These are phyloP conservation scores for Epinephelus moara DNA, from an alignment of 2,113 vertebrate genomes.

Conservation along the genomic window DNA sequence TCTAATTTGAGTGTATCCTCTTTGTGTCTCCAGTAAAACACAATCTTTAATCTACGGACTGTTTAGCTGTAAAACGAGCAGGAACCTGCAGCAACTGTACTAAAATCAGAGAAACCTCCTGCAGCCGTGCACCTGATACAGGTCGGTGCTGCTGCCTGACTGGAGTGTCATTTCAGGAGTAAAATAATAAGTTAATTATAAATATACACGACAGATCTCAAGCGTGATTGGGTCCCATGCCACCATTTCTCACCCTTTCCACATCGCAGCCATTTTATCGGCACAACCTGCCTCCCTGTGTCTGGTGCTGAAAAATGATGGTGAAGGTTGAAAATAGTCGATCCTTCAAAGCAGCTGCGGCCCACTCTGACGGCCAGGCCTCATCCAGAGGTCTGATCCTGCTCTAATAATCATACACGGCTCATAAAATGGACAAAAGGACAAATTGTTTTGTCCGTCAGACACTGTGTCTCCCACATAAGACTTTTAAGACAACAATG, in stretches of 20 bases:
- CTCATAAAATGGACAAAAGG: not conserved
- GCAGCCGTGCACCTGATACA: not conserved
- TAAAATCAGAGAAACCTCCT: not conserved
- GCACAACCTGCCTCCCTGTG: too few species aligned
- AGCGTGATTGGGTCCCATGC: not conserved
- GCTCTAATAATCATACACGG: not conserved
- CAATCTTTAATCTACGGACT: too few species aligned
- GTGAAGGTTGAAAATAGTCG: not conserved
- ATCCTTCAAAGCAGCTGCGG: not conserved
- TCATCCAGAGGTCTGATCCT: not conserved
- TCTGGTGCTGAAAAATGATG: not conserved
- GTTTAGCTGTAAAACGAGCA: not conserved
- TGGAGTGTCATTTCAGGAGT: not conserved
- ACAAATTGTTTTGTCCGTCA: not conserved
- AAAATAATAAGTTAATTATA: not conserved
- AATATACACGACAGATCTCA: not conserved
- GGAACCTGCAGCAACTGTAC: not conserved
- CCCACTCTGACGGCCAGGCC: too few species aligned
- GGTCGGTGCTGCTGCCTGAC: not conserved
- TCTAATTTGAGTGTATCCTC: too few species aligned
- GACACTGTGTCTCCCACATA: not conserved
- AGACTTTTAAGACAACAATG: constrained; percentile 16
- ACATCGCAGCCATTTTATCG: not conserved
- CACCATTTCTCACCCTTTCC: too few species aligned
- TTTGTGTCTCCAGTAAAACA: too few species aligned